These are phyloP conservation scores for Nymphalis polychloros DNA, from an alignment of 2,888 invertebrate species.

Conservation along the genomic window DNA sequence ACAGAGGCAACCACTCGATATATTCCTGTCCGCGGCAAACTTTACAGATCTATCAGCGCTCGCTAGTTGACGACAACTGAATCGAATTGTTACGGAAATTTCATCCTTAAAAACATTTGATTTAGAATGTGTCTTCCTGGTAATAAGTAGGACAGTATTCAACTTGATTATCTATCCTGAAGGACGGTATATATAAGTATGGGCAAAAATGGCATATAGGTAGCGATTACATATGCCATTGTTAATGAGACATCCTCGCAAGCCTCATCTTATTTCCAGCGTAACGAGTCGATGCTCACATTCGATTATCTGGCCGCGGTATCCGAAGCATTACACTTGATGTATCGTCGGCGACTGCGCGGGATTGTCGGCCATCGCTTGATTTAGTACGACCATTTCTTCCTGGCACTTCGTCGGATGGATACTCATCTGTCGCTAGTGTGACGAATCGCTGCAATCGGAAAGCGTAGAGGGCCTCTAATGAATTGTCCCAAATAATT, in stretches of 20 bases:
- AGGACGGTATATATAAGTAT: constrained; percentile 27
- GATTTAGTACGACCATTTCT: constrained; percentile 78
- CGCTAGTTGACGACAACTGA: constrained; percentile 60
- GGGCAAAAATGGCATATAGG: constrained; percentile 40
- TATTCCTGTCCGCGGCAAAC: constrained; percentile 81
- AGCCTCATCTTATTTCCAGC: constrained; percentile 79
- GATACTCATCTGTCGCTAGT: constrained; percentile 73
- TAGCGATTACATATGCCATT: constrained; percentile 57
- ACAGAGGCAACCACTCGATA: constrained; percentile 81
- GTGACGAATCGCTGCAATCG: constrained; percentile 76
- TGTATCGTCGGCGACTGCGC: constrained; percentile 79
- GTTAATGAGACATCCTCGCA: constrained; percentile 51
- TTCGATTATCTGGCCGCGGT: constrained; percentile 81
- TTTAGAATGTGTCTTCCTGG: background rate
- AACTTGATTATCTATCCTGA: background rate
- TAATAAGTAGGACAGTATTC: background rate
- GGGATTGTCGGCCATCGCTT: constrained; percentile 77
- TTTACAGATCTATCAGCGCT: constrained; percentile 79
- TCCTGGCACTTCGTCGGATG: constrained; percentile 76
- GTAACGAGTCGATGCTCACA: constrained; percentile 81
- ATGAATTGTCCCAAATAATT: constrained; percentile 82
- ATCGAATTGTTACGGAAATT: constrained; percentile 49
- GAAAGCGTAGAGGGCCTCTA: constrained; percentile 72
- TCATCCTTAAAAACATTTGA: constrained; percentile 53
- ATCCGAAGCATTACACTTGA: constrained; percentile 81